Base-by-base conservation (phyloP, 2,888 invertebrate genomes). In the Odontocolon sp. region DNA sequence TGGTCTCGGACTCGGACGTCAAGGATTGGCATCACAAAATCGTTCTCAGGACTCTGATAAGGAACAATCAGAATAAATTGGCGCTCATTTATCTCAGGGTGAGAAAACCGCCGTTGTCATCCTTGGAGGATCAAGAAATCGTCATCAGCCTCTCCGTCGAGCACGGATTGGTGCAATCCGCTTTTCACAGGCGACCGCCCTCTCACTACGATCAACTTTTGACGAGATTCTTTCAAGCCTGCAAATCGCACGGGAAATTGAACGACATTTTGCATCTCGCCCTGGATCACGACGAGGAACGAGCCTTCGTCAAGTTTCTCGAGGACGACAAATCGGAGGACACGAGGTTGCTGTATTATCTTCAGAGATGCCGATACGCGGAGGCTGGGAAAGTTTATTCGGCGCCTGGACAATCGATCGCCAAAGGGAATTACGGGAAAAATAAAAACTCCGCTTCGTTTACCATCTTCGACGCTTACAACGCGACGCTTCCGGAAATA, bases 11-110 rank as follows among this genome's bases (percentile, higher is more conserved):
- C 16, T 85, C 84, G 0, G 93, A 94, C 18, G 91, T 96, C 11
- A 92, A 93, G 23, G 92, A 93, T 6, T 95, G 95, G 95, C 95
- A 96, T 86, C 96, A 96, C 88, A 92, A 92, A 70, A 92, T 94
- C 0, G 94, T 95, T 0, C 87, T 96, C 3, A 93, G 94, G 3
- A 92, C 95, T 0, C 90, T 95, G 2, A 91, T 95, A 3, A 92
- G 93, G 0, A 95, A 95, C 84, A 93, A 93, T 79, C 94, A 95
- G 81, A 92, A 93, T 0, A 94, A 94, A 83, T 92, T 94, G 8
- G 96, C 96, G 0, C 89, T 96, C 14, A 93, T 94, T 16, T 96
- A 96, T 87, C 86, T 95, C 11, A 93, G 94, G 83, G 93, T 94
- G 0, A 89, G 93, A 59, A 92, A 91, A 88, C 94, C 88, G 76